A percentile compares a stretch with the other conserved stretches of the same genome.
phyloP scores from a whole-genome alignment of 2,797 vertebrate species.

The Mionectes olivaceus region DNA sequence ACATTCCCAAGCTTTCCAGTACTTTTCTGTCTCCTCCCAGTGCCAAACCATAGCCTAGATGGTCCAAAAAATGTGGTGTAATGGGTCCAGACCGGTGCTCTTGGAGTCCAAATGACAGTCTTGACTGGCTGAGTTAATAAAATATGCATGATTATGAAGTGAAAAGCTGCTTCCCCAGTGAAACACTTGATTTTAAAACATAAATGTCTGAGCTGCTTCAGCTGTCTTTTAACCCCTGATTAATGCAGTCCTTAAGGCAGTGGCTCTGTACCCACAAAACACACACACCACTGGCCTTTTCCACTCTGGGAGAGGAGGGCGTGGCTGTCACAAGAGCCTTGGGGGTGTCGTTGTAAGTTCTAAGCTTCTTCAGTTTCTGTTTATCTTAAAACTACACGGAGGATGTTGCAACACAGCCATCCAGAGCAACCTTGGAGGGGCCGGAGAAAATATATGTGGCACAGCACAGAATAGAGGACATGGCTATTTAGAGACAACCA shows the following conservation, averaged over 20 bases:
- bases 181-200: background rate
- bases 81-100: background rate
- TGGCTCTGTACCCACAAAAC: background rate
- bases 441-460: rapidly evolving
- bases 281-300: rapidly evolving
- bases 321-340: background rate
- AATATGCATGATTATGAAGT: background rate
- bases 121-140: conserved; percentile 12
- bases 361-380: background rate
- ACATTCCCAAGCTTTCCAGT: background rate
- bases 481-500: background rate
- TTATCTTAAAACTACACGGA: background rate
- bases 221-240: background rate
- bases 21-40: background rate
- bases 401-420: background rate
- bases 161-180: background rate
- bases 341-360: background rate
- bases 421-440: background rate
- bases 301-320: background rate
- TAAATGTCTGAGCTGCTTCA: background rate
- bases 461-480: rapidly evolving
- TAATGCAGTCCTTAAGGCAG: background rate
- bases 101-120: background rate
- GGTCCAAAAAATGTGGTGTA: background rate
- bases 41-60: background rate